Evolutionary conservation across 2,113 vertebrate genomes (phyloP), one percentile per base, ranked within the genome.

Genomic region (Synchiropus splendidus): DNA sequence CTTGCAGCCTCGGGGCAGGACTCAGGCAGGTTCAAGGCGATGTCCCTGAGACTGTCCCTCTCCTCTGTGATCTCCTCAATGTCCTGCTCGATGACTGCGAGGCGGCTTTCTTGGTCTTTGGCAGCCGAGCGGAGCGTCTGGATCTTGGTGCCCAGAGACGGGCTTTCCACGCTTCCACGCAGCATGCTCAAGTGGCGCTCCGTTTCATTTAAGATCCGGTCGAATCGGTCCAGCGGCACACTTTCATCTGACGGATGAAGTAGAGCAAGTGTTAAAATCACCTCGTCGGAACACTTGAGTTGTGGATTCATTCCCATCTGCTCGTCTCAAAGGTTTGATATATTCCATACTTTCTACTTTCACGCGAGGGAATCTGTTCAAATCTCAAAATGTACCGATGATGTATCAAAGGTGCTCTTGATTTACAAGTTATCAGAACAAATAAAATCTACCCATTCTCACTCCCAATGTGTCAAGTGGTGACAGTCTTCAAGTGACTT

Each of bases 41-140:
- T 92, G 78, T 90, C 88, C 66, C 86, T 86, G 69, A 97, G 54
- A 75, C 90, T 94, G 68, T 69, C 61, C 66, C 88, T 89, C 80
- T 96, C 90, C 0, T 86, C 82, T 1, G 9, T 69, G 69, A 96
- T 89, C 75, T 92, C 89, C 3, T 75, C 79, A 1, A 97, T 74
- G 70, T 90, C 86, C 0, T 59, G 80, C 37, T 96, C 88, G 0
- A 93, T 82, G 0, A 46, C 66, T 34, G 69, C 75, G 64, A 94
- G 80, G 41, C 79, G 81, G 39, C 77, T 73, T 52, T 48, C 64
- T 67, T 97, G 94, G 44, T 67, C 75, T 4, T 59, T 46, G 0
- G 89, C 86, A 6, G 90, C 90, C 6, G 55, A 70, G 14, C 74
- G 80, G 67, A 97, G 74, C 40, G 13, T 61, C 51, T 80, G 78